phyloP scores from a whole-genome alignment of 2,113 vertebrate genomes.

The Hiodon tergisus region DNA sequence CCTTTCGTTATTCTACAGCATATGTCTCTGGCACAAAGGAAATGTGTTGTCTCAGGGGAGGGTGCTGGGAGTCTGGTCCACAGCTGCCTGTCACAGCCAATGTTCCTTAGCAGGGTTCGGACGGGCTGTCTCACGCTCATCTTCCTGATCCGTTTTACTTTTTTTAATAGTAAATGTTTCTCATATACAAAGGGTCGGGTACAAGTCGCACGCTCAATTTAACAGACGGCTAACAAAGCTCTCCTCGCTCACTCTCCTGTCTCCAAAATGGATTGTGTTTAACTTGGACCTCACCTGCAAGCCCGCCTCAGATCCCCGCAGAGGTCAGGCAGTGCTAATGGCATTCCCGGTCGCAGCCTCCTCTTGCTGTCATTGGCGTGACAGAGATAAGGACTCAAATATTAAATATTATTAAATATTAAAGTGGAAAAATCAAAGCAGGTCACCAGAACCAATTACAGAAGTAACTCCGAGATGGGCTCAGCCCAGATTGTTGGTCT shows the following conservation, averaged over 20 bases:
- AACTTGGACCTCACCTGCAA: constrained; percentile 28
- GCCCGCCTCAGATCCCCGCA: constrained; percentile 13
- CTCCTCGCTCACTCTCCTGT: neutral
- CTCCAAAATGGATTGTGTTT: constrained; percentile 23
- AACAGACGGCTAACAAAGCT: constrained; percentile 14
- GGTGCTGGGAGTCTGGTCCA: too few species aligned
- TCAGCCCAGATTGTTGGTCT: constrained; percentile 15
- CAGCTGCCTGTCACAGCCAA: too few species aligned
- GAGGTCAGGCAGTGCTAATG: constrained; percentile 28
- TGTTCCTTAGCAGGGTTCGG: too few species aligned
- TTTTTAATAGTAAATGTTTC: neutral
- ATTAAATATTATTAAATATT: constrained; percentile 13
- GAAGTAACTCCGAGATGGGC: constrained; percentile 21
- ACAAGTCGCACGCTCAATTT: constrained; percentile 19
- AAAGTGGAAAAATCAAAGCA: constrained; percentile 37
- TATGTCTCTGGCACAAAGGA: too few species aligned
- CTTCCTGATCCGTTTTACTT: neutral
- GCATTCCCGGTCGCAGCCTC: constrained; percentile 6
- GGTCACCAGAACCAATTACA: constrained; percentile 48
- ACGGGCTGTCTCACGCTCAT: neutral
- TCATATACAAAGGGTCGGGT: neutral
- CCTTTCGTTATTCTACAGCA: too few species aligned
- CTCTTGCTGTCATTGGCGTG: constrained; percentile 27
- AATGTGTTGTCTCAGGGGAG: too few species aligned
- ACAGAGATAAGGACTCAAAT: constrained; percentile 32